Evolutionary conservation across 2,113 vertebrate species (phyloP), one percentile per base, ranked within the genome.

Genomic region (Petroica traversi): DNA sequence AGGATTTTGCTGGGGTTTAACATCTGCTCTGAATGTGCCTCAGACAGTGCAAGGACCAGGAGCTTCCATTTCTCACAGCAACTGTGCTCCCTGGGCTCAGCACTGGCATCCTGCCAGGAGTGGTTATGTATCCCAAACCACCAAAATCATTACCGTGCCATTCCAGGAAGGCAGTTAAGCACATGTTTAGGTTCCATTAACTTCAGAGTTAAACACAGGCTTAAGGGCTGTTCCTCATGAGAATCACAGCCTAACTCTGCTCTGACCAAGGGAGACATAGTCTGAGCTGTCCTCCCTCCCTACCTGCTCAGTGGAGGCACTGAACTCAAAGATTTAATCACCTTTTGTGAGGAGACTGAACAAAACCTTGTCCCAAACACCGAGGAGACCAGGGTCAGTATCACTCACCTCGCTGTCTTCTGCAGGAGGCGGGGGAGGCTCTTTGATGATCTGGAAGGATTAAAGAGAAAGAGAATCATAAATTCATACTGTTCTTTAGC

Each of bases 391-490:
- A 8, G 34, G 33, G 55, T 6, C 40, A 9, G 34, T 4, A 52
- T 20, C 67, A 96, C 98, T 98, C 95, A 98, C 98, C 96, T 98
- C 98, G 1, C 98, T 98, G 96, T 98, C 98, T 33, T 98, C 98
- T 29, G 90, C 97, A 8, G 98, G 98, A 19, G 98, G 98, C 7
- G 98, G 98, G 1, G 98, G 98, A 3, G 98, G 97, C 75, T 98
- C 98, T 68, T 98, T 98, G 89, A 98, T 98, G 79, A 98, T 98
- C 98, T 98, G 43, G 19, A 96, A 94, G 59, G 78, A 52, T 59
- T 11, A 72, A 77, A 88, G 61, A 96, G 33, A 96, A 85, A 95
- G 10, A 94, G 31, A 88, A 59, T 0, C 33, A 48, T 71, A 17
- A 91, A 75, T 89, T 33, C 6, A 12, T 1, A 17, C 9, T 40